Conservation (phyloP, 2,113 vertebrate species). For the Pseudorectes ferrugineus region DNA sequence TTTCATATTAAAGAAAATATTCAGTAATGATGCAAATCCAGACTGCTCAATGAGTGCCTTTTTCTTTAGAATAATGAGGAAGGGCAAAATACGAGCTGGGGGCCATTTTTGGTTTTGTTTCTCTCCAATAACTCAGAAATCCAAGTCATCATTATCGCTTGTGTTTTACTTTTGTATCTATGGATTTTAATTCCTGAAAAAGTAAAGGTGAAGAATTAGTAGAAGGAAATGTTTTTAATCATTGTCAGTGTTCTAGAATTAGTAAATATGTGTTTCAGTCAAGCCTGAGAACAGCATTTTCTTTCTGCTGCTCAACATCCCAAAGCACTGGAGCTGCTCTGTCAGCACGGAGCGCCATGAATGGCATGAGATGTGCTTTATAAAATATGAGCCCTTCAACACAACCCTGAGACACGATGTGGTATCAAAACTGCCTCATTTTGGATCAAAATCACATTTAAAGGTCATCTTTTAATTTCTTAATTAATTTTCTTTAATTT, state of each 20-base stretch:
- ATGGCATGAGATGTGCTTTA: not conserved
- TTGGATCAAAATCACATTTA: not conserved
- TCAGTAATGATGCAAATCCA: not conserved
- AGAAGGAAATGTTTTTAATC: not conserved
- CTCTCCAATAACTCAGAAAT: not conserved
- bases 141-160: not conserved
- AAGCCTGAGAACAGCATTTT: not conserved
- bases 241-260: not conserved
- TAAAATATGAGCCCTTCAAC: not conserved
- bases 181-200: not conserved
- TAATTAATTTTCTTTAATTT: not conserved
- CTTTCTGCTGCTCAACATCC: not conserved
- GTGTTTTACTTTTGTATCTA: not conserved
- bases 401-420: not conserved
- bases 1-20: not conserved
- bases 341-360: not conserved
- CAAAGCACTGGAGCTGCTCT: not conserved
- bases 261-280: not conserved
- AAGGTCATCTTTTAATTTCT: not conserved
- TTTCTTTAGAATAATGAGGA: not conserved
- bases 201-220: not conserved
- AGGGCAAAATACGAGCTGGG: not conserved
- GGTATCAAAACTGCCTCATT: not conserved
- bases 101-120: not conserved
- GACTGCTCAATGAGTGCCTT: not conserved